These are phyloP conservation scores for Hippopotamus amphibius DNA, from an alignment of 2,113 vertebrate species.

Conservation along the genomic window DNA sequence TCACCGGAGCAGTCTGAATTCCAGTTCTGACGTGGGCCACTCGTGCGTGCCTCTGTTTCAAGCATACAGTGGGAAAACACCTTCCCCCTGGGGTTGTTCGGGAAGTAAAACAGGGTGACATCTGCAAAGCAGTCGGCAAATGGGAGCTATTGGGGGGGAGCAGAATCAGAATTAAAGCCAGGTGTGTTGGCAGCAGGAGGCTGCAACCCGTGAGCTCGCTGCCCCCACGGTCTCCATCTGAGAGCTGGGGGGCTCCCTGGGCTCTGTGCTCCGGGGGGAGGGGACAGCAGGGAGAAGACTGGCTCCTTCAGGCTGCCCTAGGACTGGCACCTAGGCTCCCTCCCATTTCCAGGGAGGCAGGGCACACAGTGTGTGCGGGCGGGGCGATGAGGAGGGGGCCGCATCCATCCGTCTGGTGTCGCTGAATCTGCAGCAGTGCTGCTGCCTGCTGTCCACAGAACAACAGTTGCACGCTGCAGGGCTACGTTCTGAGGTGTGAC, in stretches of 20 bases:
- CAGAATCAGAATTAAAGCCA: not conserved
- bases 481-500: constrained; percentile 24
- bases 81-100: accelerated
- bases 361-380: accelerated
- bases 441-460: constrained; percentile 49
- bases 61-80: accelerated
- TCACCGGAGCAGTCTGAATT: not conserved
- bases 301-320: not conserved
- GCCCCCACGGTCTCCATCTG: not conserved
- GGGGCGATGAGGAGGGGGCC: not conserved
- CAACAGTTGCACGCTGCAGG: constrained; percentile 71
- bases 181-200: not conserved
- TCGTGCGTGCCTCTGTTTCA: accelerated
- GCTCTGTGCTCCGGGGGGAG: not conserved
- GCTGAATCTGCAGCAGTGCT: accelerated
- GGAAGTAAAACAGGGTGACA: not conserved
- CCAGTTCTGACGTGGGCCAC: not conserved
- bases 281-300: too few species aligned
- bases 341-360: not conserved
- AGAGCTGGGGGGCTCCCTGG: not conserved
- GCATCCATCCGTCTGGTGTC: not conserved
- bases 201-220: not conserved
- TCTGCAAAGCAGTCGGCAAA: not conserved
- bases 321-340: accelerated
- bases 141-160: not conserved